These are phyloP conservation scores for Actias luna DNA, from an alignment of 2,888 invertebrate genomes.

Conservation along the genomic window DNA sequence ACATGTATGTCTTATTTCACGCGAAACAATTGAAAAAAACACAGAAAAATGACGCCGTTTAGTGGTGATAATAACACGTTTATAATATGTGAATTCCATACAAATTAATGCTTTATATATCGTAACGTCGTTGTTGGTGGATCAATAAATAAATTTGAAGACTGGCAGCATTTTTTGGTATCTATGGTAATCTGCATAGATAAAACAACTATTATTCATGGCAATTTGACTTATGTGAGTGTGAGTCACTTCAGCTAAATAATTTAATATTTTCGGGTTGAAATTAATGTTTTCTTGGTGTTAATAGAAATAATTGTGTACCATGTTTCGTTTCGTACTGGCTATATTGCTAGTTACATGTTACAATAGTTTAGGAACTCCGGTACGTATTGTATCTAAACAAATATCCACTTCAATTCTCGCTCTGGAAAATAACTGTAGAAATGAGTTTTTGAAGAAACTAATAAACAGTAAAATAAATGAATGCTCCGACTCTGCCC, in stretches of 20 bases:
- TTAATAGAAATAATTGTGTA: background rate
- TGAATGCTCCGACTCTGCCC: conserved; percentile 45
- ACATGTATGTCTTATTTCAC: no score
- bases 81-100: no score
- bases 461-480: conserved; percentile 46
- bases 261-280: background rate
- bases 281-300: background rate
- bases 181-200: no score
- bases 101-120: no score
- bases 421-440: conserved; percentile 49
- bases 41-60: no score
- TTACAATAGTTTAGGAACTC: conserved; percentile 53
- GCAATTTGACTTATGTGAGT: background rate
- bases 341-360: conserved; percentile 53
- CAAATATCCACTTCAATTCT: conserved; percentile 29
- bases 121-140: no score
- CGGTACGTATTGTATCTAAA: conserved; percentile 30
- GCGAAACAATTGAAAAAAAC: no score
- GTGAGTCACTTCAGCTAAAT: background rate
- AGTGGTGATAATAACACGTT: no score
- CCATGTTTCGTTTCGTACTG: conserved; percentile 57
- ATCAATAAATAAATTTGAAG: no score
- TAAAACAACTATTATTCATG: no score
- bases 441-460: conserved; percentile 47
- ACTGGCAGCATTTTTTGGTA: no score